Base-by-base conservation (phyloP, 2,113 vertebrate species). In the Pseudorhombus dupliciocellatus region DNA sequence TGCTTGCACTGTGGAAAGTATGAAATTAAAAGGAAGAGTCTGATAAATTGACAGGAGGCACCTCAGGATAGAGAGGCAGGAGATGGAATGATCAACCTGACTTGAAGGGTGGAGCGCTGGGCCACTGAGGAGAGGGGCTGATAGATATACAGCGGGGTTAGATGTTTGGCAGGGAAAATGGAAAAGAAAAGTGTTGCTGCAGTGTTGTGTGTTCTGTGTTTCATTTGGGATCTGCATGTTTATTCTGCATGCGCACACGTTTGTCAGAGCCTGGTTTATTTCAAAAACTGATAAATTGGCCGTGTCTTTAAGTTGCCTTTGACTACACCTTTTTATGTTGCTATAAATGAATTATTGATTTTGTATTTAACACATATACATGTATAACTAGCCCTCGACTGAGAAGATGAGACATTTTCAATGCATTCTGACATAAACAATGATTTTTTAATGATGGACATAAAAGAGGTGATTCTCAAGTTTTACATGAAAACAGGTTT, bases 41-140 rank as follows among this genome's bases (percentile, higher is more conserved):
- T 84, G 84, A 84, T 86, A 87, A 89, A 90, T 80, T 90, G 90
- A 90, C 90, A 90, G 87, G 77, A 85, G 80, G 81, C 81, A 88
- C 88, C 87, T 88, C 83, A 85, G 89, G 87, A 90, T 73, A 84
- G 70, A 88, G 84, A 80, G 44, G 77, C 73, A 83, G 79, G 77
- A 89, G 86, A 86, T 68, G 75, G 86, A 87, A 84, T 71, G 88
- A 90, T 89, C 75, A 79, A 74, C 81, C 83, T 78, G 79, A 89
- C 85, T 83, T 61, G 66, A 81, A 28, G 82, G 74, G 73, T 77
- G 79, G 72, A 70, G 87, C 22, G 24, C 48, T 52, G 61, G 72
- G 64, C 75, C 16, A 46, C 70, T 68, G 77, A 81, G 77, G 68
- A 81, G 68, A 81, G 75, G 77, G 75, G 64, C 70, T 80, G 85